phyloP scores from a whole-genome alignment of 2,113 vertebrate species.

The Phoenicopterus ruber region DNA sequence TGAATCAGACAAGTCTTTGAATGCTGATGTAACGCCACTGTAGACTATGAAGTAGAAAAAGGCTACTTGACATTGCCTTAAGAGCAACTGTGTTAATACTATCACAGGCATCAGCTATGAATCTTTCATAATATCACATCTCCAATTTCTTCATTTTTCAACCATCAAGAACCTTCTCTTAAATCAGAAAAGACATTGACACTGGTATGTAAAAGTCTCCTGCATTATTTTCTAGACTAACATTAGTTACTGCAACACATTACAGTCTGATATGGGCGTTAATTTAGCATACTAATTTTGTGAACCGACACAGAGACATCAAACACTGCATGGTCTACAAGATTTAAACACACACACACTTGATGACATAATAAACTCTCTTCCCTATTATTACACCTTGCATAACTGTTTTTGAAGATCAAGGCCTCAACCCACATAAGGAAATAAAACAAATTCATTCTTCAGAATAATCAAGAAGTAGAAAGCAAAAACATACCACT shows the following conservation, averaged over 20 bases:
- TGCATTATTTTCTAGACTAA: background rate
- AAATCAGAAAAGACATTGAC: background rate
- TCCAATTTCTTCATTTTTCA: background rate
- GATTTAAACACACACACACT: background rate
- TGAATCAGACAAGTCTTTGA: background rate
- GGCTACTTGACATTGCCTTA: background rate
- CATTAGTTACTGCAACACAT: background rate
- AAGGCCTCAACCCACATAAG: background rate
- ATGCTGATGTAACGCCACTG: background rate
- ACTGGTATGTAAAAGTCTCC: background rate
- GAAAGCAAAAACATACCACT: slow-evolving; percentile 82
- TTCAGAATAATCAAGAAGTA: background rate
- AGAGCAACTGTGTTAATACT: background rate
- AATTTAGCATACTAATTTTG: background rate
- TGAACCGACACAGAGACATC: background rate
- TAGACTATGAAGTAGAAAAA: background rate
- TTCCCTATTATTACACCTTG: background rate
- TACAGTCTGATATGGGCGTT: background rate
- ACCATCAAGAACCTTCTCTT: background rate
- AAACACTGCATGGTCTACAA: background rate
- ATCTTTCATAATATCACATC: background rate
- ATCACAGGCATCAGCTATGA: background rate
- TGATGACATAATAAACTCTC: background rate
- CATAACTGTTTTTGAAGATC: background rate
- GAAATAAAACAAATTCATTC: slow-evolving; percentile 15